These are phyloP conservation scores for Stenopsyche tienmushanensis DNA, from an alignment of 1,140 invertebrate genomes.

Conservation along the genomic window DNA sequence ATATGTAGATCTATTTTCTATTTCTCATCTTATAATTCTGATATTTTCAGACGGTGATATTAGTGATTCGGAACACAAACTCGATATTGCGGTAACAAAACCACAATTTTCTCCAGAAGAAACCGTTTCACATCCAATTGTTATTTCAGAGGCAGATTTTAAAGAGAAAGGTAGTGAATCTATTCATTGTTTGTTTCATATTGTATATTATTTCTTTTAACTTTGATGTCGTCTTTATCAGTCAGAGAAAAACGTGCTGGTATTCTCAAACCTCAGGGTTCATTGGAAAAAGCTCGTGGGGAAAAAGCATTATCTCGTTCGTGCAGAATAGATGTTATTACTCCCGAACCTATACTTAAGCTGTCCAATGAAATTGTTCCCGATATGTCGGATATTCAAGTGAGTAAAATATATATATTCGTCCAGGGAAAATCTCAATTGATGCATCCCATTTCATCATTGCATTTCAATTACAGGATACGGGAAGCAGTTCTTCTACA, in stretches of 20 bases:
- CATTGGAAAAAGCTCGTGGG: slow-evolving; percentile 62
- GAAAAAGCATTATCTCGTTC: slow-evolving; percentile 48
- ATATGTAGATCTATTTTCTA: slow-evolving; percentile 3
- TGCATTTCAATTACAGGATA: slow-evolving; percentile 27
- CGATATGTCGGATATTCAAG: slow-evolving; percentile 30
- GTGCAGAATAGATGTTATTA: slow-evolving; percentile 46
- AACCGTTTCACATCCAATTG: slow-evolving; percentile 43
- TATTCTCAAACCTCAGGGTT: slow-evolving; percentile 70
- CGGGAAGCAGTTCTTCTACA: slow-evolving; percentile 38
- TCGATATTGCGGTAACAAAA: slow-evolving; percentile 6
- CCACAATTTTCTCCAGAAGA: slow-evolving; percentile 6
- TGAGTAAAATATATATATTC: background rate
- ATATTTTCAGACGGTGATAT: background rate
- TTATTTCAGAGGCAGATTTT: slow-evolving; percentile 53
- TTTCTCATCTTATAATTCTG: background rate
- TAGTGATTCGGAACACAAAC: slow-evolving; percentile 16
- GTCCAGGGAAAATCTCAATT: background rate
- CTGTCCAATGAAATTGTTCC: slow-evolving; percentile 1
- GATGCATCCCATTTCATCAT: background rate
- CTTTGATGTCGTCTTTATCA: slow-evolving; percentile 1
- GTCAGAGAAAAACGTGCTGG: slow-evolving; percentile 62
- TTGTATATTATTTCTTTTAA: background rate
- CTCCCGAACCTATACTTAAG: slow-evolving; percentile 36
- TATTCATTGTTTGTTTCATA: background rate
- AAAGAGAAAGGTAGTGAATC: slow-evolving; percentile 48